Base-by-base conservation (phyloP, 2,888 invertebrate genomes). In the Aleiodes alternator region DNA sequence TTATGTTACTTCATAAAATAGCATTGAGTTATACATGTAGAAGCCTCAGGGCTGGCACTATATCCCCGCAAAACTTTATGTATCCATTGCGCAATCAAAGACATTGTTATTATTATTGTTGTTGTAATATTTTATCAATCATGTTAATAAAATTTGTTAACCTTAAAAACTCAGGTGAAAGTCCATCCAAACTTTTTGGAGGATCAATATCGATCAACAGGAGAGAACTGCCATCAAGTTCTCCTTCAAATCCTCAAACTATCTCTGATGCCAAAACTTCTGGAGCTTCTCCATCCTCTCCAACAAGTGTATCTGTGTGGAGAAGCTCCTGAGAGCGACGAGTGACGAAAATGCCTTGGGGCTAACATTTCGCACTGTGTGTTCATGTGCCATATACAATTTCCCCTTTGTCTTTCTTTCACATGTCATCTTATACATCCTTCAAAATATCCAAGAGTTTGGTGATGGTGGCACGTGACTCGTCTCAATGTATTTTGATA, bases 191-290 rank as follows among this genome's bases (percentile, higher is more conserved):
- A 12, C 38, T 16, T 69, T 4, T 29, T n/a, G 55, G 5, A 4
- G 51, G 69, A 69, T 69, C 69, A 55, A 69, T 69, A 69, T 55
- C 69, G 55, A 69, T 69, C 43, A 23, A 55, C 69, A 43, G n/a
- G 38, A 51, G 38, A 51, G 9, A 43, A 43, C 43, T 43, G 43
- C 43, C 43, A 43, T 11, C 43, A 8, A 43, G 9, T 38, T 5
- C 29, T 16, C 55, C 16, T 29, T 48, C 29, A 29, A 29, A 31
- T 68, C 23, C 29, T 53, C 8, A 8, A 31, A 56, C 8, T 55
- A 70, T 43, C 34, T 70, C 56, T 55, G 14, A 38, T 48, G 57
- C 55, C 43, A 43, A 43, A 43, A 43, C 43, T 43, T 43, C 7
- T 43, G 43, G 43, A 43, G 43, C 43, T 43, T 9, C 43, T 43